Percentiles rank a stretch among this genome's conserved stretches.
Conservation (phyloP, 2,113 vertebrate species). For the Pipra filicauda region DNA sequence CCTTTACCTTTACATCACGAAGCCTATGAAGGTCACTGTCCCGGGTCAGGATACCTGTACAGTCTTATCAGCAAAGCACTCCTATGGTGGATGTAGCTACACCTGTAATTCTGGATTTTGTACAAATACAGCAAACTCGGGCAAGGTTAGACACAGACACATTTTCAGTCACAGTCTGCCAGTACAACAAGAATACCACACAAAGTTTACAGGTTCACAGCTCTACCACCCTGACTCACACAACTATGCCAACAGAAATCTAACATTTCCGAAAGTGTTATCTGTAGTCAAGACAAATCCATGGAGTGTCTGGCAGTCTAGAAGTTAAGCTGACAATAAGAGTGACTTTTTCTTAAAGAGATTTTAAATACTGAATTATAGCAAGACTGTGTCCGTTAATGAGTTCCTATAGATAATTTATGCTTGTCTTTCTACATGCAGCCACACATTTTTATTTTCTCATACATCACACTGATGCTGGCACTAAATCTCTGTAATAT, state of each 20-base stretch:
- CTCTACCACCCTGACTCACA: not conserved
- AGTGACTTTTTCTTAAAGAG: not conserved
- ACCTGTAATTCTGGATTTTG: not conserved
- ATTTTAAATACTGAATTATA: not conserved
- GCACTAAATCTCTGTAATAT: constrained; percentile 25
- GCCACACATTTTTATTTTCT: not conserved
- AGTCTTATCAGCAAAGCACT: not conserved
- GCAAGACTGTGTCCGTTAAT: not conserved
- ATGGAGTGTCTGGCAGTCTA: not conserved
- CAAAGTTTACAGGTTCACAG: not conserved
- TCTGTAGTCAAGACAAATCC: constrained; percentile 20
- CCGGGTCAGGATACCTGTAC: not conserved
- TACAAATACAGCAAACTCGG: not conserved
- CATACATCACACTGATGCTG: not conserved
- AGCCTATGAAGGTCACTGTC: not conserved
- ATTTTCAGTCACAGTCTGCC: not conserved
- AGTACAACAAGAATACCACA: not conserved
- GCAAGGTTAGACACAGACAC: not conserved
- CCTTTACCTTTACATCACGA: not conserved
- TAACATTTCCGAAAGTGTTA: not conserved
- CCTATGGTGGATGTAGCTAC: rapidly evolving
- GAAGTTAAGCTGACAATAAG: not conserved
- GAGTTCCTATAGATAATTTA: not conserved
- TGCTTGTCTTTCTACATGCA: not conserved
- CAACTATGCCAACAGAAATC: not conserved